phyloP scores from a whole-genome alignment of 2,113 vertebrate species.

The Hemiscyllium ocellatum region DNA sequence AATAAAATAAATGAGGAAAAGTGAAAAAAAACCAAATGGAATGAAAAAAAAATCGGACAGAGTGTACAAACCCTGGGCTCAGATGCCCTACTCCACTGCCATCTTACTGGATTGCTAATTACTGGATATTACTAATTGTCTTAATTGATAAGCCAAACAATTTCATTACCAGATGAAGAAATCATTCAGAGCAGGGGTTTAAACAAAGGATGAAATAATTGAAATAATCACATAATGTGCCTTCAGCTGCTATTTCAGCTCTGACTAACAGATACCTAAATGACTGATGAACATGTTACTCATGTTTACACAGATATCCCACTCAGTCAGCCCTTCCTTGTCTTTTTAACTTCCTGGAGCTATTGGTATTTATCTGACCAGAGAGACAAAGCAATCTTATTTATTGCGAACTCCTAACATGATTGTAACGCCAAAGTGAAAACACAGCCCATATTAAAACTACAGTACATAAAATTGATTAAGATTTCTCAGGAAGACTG shows the following conservation, averaged over 20 bases:
- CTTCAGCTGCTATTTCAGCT: neutral
- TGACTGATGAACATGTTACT: neutral
- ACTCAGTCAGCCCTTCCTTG: neutral
- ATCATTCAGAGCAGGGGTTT: neutral
- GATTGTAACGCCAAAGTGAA: neutral
- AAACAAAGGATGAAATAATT: neutral
- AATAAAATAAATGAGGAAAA: too few relatives aligned
- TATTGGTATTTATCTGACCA: neutral
- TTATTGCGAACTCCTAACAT: neutral
- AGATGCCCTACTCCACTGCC: too few relatives aligned
- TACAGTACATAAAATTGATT: neutral
- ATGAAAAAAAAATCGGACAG: too few relatives aligned
- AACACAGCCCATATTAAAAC: neutral
- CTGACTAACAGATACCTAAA: neutral
- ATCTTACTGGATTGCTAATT: too few relatives aligned
- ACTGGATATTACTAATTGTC: too few relatives aligned
- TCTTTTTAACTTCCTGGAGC: neutral
- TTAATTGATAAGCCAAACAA: neutral
- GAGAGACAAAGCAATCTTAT: neutral
- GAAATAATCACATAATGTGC: neutral
- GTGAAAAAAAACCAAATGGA: too few relatives aligned
- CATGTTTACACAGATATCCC: neutral
- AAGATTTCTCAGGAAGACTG: neutral
- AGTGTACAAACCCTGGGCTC: too few relatives aligned
- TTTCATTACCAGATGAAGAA: neutral